Conservation (phyloP, 2,113 vertebrate genomes). For the Sander lucioperca region DNA sequence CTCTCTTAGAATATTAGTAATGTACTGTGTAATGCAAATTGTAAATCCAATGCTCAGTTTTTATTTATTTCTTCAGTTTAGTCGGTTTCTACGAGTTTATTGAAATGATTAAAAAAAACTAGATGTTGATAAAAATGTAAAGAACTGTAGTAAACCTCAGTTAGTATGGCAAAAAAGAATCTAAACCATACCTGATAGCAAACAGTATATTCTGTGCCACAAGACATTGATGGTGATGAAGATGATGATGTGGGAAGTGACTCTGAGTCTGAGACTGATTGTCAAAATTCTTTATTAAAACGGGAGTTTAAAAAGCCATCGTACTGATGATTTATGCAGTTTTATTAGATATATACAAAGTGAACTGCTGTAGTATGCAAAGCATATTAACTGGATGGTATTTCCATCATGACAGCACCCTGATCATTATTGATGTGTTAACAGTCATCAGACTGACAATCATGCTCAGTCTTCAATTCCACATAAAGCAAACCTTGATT, state of each 20-base stretch:
- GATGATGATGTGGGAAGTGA: not conserved
- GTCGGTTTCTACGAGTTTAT: not conserved
- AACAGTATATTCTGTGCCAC: not conserved
- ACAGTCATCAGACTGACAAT: constrained; percentile 31
- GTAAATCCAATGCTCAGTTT: not conserved
- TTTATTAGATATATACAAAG: constrained; percentile 69
- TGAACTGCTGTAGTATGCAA: constrained; percentile 42
- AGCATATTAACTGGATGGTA: constrained; percentile 29
- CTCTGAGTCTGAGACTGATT: not conserved
- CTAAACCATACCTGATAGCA: not conserved
- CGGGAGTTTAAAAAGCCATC: constrained; percentile 31
- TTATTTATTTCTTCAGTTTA: not conserved
- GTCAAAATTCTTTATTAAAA: constrained; percentile 32
- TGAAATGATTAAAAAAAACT: not conserved
- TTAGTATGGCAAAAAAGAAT: not conserved
- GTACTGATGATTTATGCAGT: constrained; percentile 15
- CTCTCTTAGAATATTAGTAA: not conserved
- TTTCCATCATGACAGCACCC: constrained; percentile 38
- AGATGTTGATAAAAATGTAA: not conserved
- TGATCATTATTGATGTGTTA: constrained; percentile 18
- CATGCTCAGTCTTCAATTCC: constrained; percentile 51
- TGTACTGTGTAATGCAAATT: not conserved
- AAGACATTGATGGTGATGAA: not conserved
- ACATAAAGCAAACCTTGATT: constrained; percentile 41
- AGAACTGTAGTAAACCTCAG: not conserved